Base-by-base conservation (phyloP, 2,888 invertebrate genomes). In the Drosophila mayaguana region DNA sequence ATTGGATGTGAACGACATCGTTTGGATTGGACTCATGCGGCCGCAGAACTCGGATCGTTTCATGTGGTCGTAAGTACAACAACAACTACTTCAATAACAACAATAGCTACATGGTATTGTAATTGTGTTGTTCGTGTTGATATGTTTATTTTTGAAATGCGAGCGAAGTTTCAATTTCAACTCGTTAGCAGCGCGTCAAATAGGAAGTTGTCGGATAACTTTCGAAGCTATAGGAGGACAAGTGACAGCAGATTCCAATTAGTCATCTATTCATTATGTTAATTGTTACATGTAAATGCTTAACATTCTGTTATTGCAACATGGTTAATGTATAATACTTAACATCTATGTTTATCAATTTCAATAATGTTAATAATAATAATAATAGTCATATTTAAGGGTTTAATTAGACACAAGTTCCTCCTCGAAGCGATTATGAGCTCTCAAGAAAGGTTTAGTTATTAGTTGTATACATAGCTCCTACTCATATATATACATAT, bases 21-120 rank as follows among this genome's bases (percentile, higher is more conserved):
- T 96, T 71, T 96, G 96, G 96, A 96, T 96, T 83, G 96, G 96
- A 69, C 94, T 96, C 77, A 96, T 96, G 88, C 95, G 95, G 83
- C 95, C 95, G 86, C 95, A 95, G 86, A 95, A 95, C 64, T 95
- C 95, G 81, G 95, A 95, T 64, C 95, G 95, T 76, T 96, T 96
- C 90, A 94, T 95, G 83, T 96, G 96, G 96, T 96, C 96, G 96
- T 96, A 93, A 94, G 96, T 95, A 90, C 72, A 76, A 60, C 57
- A 65, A 51, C 42, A 69, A 36, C 55, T 56, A 22, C 45, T 63
- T 48, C 64, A 71, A 57, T 22, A 22, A 45, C 45, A 45, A 45
- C 45, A 22, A 45, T 42, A 63, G 54, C 65, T 63, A 54, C 64
- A 76, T 62, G 63, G 60, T 68, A 25, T 54, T 74, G 77, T 75